These are phyloP conservation scores for Aphelenchoides bicaudatus DNA, from an alignment of 2,888 invertebrate genomes.

Conservation along the genomic window DNA sequence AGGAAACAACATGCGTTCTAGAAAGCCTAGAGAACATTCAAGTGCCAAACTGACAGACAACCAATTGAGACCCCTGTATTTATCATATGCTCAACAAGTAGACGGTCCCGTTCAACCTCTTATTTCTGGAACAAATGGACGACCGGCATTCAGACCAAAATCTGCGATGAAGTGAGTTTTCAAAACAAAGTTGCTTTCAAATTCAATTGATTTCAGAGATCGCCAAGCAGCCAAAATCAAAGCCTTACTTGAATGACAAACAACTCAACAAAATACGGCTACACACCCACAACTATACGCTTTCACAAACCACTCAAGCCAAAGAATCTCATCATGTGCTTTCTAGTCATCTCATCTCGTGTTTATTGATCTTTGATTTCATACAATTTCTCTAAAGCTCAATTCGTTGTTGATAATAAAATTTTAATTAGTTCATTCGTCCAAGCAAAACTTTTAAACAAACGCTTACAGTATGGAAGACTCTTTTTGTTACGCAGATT, in stretches of 20 bases:
- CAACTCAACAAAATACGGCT: not conserved
- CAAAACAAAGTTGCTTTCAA: constrained; percentile 1
- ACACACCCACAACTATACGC: too few species aligned
- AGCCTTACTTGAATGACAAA: constrained; percentile 62
- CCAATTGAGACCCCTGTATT: constrained; percentile 37
- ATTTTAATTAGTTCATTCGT: too few species aligned
- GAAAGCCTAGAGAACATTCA: constrained; percentile 27
- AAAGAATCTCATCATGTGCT: too few species aligned
- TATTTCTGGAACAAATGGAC: constrained; percentile 4
- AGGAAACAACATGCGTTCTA: constrained; percentile 85
- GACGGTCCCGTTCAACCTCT: constrained; percentile 21
- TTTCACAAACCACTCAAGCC: too few species aligned
- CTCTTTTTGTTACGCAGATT: too few species aligned
- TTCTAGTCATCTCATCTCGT: too few species aligned
- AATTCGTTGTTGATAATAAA: too few species aligned
- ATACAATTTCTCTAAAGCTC: too few species aligned
- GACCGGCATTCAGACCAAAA: constrained; percentile 23
- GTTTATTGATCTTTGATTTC: too few species aligned
- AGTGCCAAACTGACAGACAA: constrained; percentile 27
- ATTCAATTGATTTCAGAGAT: constrained; percentile 37
- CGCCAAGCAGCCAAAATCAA: constrained; percentile 45
- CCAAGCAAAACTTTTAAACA: too few species aligned
- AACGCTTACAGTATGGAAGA: too few species aligned
- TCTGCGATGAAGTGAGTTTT: constrained; percentile 37
- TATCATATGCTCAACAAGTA: constrained; percentile 32